phyloP scores from a whole-genome alignment of 2,113 vertebrate species.

The Micromys minutus region DNA sequence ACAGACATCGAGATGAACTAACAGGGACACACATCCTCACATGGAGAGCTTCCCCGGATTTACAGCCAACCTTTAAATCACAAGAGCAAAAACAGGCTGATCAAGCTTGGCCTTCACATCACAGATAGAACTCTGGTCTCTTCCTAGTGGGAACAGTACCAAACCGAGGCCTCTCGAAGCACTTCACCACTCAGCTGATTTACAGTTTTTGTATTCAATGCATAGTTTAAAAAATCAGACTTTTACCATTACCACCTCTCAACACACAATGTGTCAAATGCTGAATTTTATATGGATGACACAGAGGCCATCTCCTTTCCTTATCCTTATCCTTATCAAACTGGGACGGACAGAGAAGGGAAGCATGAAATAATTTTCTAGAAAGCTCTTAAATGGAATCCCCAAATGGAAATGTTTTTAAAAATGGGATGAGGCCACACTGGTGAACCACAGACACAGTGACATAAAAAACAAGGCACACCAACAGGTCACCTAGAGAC shows the following conservation, averaged over 20 bases:
- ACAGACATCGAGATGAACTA: conserved; percentile 80
- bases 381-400: conserved; percentile 83
- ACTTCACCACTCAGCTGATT: conserved; percentile 76
- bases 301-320: conserved; percentile 75
- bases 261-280: conserved; percentile 78
- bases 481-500: conserved; percentile 83
- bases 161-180: conserved; percentile 64
- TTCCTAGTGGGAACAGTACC: conserved; percentile 85
- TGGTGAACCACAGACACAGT: conserved; percentile 80
- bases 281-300: conserved; percentile 72
- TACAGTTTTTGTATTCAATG: conserved; percentile 93
- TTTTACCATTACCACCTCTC: conserved; percentile 73
- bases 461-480: conserved; percentile 73
- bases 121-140: conserved; percentile 79
- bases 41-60: conserved; percentile 83
- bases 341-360: conserved; percentile 80
- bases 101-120: conserved; percentile 91
- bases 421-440: conserved; percentile 73
- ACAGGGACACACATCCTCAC: conserved; percentile 32
- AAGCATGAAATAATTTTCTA: conserved; percentile 84
- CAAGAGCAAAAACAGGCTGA: conserved; percentile 90
- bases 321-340: conserved; percentile 77
- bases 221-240: conserved; percentile 88
- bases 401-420: conserved; percentile 76
- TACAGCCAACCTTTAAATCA: conserved; percentile 82